A percentile compares a stretch with the other conserved stretches of the same genome.
These are phyloP conservation scores for Sarcophaga subvicina DNA, from an alignment of 2,888 invertebrate species.

Conservation along the genomic window DNA sequence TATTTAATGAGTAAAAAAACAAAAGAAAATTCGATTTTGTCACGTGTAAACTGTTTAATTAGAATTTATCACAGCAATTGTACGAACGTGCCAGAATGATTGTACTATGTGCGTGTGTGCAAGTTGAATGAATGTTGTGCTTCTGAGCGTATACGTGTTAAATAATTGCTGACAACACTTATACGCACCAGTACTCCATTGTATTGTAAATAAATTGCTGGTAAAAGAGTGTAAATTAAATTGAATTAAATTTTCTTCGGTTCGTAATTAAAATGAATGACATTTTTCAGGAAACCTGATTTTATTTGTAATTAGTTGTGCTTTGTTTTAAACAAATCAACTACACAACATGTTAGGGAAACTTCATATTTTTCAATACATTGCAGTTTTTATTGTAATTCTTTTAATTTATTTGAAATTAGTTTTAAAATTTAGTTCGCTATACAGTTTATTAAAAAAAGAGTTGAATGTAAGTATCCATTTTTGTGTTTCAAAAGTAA, in stretches of 20 bases:
- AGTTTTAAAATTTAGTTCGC: too few species aligned
- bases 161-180: conserved; percentile 27
- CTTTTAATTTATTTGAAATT: too few species aligned
- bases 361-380: too few species aligned
- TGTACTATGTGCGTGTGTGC: neutral
- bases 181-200: neutral
- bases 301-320: too few species aligned
- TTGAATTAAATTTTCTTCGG: neutral
- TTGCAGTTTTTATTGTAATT: too few species aligned
- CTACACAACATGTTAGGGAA: too few species aligned
- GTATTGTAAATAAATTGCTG: neutral
- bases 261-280: too few species aligned
- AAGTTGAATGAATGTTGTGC: neutral
- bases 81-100: neutral
- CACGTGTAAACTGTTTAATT: conserved; percentile 12
- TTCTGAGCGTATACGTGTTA: conserved; percentile 37
- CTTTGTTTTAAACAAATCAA: too few species aligned
- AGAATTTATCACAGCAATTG: neutral
- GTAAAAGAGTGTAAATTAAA: neutral
- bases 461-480: too few species aligned
- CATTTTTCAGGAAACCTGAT: too few species aligned
- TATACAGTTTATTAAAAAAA: too few species aligned
- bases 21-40: conserved; percentile 7
- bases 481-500: too few species aligned
- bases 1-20: neutral